phyloP scores from a whole-genome alignment of 2,797 vertebrate species.

The Prionace glauca region DNA sequence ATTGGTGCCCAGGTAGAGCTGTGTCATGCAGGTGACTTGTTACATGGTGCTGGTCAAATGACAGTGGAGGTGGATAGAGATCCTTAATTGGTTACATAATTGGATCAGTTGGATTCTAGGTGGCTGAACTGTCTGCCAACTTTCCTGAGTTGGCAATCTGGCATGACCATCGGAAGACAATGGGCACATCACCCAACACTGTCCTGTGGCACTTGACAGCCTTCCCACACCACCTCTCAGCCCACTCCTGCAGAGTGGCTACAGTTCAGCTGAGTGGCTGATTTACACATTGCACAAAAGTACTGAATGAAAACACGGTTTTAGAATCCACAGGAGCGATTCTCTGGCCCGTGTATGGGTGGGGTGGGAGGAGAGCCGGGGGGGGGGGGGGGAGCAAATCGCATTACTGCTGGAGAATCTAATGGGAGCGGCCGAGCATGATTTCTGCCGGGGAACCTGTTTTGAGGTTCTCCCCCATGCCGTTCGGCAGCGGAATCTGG shows the following conservation, averaged over 20 bases:
- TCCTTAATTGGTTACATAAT: not conserved
- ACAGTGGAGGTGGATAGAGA: not conserved
- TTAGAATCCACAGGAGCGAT: not conserved
- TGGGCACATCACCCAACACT: no score
- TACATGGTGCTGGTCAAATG: not conserved
- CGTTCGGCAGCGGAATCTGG: no score
- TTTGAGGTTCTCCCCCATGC: no score
- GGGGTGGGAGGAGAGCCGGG: no score
- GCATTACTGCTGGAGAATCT: no score
- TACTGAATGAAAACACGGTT: not conserved
- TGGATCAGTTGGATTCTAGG: not conserved
- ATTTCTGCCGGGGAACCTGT: no score
- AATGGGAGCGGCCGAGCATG: no score
- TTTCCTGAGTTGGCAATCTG: not conserved
- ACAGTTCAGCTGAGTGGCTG: not conserved
- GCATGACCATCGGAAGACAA: no score
- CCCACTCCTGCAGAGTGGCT: not conserved
- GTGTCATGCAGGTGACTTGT: not conserved
- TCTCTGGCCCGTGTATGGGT: no score
- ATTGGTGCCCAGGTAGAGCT: not conserved
- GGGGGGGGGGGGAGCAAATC: no score
- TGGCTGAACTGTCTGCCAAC: not conserved
- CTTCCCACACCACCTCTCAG: not conserved
- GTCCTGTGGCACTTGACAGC: not conserved
- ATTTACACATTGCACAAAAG: not conserved